A percentile compares a stretch with the other conserved stretches of the same genome.
Evolutionary conservation across 2,797 vertebrate species (phyloP).

Genomic region (Astyanax mexicanus): DNA sequence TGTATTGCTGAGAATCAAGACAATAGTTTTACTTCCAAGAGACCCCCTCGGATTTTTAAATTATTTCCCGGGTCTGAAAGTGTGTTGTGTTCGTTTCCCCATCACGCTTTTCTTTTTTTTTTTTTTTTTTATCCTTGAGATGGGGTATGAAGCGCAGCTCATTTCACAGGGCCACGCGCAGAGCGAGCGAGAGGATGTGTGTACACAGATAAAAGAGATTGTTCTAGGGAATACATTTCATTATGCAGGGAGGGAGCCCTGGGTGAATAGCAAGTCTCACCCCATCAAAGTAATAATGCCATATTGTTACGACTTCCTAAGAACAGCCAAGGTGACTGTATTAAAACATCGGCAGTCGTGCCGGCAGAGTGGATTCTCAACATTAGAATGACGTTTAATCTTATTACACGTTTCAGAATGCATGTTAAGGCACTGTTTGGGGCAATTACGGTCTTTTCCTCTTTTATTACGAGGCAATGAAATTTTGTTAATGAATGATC

Average conservation of each 20-base stretch:
- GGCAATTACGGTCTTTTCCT: background rate
- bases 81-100: constrained; percentile 24
- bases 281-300: constrained; percentile 17
- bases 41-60: constrained; percentile 29
- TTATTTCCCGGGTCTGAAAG: constrained; percentile 50
- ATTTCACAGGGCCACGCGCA: constrained; percentile 50
- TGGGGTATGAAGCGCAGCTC: constrained; percentile 54
- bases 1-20: constrained; percentile 16
- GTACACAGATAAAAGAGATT: constrained; percentile 46
- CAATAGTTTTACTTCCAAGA: constrained; percentile 35
- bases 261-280: constrained; percentile 40
- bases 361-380: constrained; percentile 2
- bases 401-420: background rate
- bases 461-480: background rate
- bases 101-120: constrained; percentile 26
- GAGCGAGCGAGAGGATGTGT: constrained; percentile 28
- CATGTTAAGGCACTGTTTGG: background rate
- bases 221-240: constrained; percentile 39
- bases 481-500: constrained; percentile 1
- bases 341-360: background rate
- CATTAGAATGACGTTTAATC: background rate
- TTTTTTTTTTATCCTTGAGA: constrained; percentile 34
- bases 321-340: constrained; percentile 3
- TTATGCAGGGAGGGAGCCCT: constrained; percentile 36
- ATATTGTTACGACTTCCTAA: constrained; percentile 28